Conservation (phyloP, 1,140 invertebrate species). For the Ctenoplectra terminalis region DNA sequence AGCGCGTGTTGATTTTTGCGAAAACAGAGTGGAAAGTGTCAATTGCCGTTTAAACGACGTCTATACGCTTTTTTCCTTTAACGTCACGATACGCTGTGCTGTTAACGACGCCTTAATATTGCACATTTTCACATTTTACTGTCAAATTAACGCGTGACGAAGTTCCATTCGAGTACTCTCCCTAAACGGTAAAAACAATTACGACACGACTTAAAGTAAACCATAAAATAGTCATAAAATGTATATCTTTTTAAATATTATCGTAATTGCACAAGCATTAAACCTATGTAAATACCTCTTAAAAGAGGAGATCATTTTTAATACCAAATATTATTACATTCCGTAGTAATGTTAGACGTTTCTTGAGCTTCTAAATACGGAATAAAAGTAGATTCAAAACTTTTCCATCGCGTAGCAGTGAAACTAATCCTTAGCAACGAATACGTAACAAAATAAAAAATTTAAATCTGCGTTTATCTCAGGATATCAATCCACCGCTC, state of each 20-base stretch:
- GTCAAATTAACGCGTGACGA: neutral
- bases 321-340: too few relatives aligned
- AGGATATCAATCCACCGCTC: too few relatives aligned
- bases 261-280: neutral
- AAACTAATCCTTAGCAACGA: too few relatives aligned
- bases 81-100: neutral
- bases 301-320: too few relatives aligned
- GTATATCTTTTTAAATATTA: neutral
- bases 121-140: neutral
- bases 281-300: too few relatives aligned
- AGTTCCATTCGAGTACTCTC: neutral
- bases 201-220: neutral
- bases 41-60: neutral
- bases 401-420: too few relatives aligned
- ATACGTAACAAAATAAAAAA: too few relatives aligned
- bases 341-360: too few relatives aligned
- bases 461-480: too few relatives aligned
- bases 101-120: neutral
- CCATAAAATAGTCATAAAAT: too few relatives aligned
- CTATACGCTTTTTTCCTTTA: neutral
- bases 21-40: neutral
- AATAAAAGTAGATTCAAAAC: too few relatives aligned
- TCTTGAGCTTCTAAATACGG: too few relatives aligned
- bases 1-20: constrained; percentile 1
- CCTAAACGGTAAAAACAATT: neutral